A percentile compares a stretch with the other conserved stretches of the same genome.
Evolutionary conservation across 2,888 invertebrate genomes (phyloP).

Genomic region (Pocota personata): DNA sequence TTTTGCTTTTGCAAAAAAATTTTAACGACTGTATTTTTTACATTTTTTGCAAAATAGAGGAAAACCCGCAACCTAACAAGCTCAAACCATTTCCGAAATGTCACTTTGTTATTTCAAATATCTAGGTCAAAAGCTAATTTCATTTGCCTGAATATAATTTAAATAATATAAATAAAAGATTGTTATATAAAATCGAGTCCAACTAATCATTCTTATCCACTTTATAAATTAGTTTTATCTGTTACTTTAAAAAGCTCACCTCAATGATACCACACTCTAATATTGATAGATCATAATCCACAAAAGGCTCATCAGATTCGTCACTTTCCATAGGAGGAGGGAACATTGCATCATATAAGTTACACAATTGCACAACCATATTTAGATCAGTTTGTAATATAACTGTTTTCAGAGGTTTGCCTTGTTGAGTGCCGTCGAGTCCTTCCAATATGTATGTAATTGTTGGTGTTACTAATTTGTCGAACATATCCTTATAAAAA

Average conservation of each 20-base stretch:
- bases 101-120: too few relatives aligned
- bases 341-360: slow-evolving; percentile 90
- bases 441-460: slow-evolving; percentile 90
- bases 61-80: too few relatives aligned
- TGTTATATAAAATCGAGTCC: too few relatives aligned
- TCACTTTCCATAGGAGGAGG: slow-evolving; percentile 81
- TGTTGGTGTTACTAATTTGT: slow-evolving; percentile 89
- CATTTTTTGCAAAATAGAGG: too few relatives aligned
- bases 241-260: slow-evolving; percentile 79
- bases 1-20: too few relatives aligned
- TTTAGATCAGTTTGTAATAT: slow-evolving; percentile 93
- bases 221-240: background rate
- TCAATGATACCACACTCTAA: slow-evolving; percentile 89
- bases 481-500: slow-evolving; percentile 85
- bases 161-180: too few relatives aligned
- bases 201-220: too few relatives aligned
- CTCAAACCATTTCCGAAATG: too few relatives aligned
- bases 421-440: slow-evolving; percentile 88
- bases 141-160: too few relatives aligned
- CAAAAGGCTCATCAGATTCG: slow-evolving; percentile 82
- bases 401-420: slow-evolving; percentile 90
- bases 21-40: too few relatives aligned
- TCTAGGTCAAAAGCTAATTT: too few relatives aligned
- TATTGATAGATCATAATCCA: slow-evolving; percentile 84
- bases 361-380: slow-evolving; percentile 93